A percentile compares a stretch with the other conserved stretches of the same genome.
These are phyloP conservation scores for Cyclophora albipunctata DNA, from an alignment of 2,888 invertebrate species.

Conservation along the genomic window DNA sequence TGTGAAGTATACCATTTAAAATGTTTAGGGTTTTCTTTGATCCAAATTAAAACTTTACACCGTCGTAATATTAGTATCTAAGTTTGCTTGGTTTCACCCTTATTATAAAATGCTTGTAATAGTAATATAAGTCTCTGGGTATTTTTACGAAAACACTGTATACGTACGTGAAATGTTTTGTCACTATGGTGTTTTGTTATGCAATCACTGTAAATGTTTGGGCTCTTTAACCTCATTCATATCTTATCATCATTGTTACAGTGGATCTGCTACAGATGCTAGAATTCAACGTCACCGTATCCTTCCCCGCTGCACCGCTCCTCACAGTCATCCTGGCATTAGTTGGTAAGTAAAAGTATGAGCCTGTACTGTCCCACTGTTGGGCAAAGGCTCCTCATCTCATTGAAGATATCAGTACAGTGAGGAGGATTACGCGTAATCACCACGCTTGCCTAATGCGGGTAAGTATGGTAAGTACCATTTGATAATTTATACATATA, in stretches of 20 bases:
- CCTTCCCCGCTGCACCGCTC: conserved; percentile 96
- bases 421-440: too few relatives aligned
- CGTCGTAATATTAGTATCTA: too few relatives aligned
- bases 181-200: background rate
- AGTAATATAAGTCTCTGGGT: background rate
- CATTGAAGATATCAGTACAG: too few relatives aligned
- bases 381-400: too few relatives aligned
- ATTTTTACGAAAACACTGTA: background rate
- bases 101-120: too few relatives aligned
- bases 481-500: background rate
- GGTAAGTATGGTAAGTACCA: conserved; percentile 80
- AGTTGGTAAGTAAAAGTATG: conserved; percentile 98
- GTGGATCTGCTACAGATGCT: conserved; percentile 98
- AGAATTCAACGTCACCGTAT: conserved; percentile 95
- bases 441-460: too few relatives aligned
- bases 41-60: too few relatives aligned
- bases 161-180: background rate
- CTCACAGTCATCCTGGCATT: conserved; percentile 97
- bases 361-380: too few relatives aligned
- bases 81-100: too few relatives aligned
- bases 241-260: conserved; percentile 66
- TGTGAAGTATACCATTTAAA: too few relatives aligned
- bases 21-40: too few relatives aligned
- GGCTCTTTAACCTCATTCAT: too few relatives aligned
- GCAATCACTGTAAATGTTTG: background rate